Base-by-base conservation (phyloP, 37 sponge, comb jelly and placozoan genomes). In the Diacarnus erythraeanus region DNA sequence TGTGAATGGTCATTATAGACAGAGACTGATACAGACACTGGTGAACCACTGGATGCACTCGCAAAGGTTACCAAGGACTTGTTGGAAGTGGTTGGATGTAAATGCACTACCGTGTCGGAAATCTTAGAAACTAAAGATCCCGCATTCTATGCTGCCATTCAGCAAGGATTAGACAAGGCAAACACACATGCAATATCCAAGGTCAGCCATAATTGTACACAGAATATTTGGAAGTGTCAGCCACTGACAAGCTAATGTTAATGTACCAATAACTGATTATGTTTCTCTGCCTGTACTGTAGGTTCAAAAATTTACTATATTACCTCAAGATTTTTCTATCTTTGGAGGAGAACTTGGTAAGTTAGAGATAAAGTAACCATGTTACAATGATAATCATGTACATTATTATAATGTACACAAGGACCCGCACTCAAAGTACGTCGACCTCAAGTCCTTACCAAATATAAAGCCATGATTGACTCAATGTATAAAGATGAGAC, bases 401-500 rank as follows among this genome's bases (percentile, higher is more conserved):
- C 9, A 42, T 3, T n/a, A n/a, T n/a, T n/a, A n/a, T n/a, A n/a
- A n/a, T n/a, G n/a, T 33, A 6, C 9, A 42, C 9, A 43, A 95
- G 96, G 96, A 29, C 96, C 96, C 31, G 93, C 96, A 0, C 74
- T 92, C 71, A 95, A 95, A 74, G 71, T 95, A 69, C 86, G 91
- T 43, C 80, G 96, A 0, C 77, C 54, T 8, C 26, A 51, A 18
- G 93, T 92, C 21, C 42, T 74, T 0, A 61, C 78, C 76, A 93
- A 93, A 61, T 93, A 89, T 63, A 72, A 73, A n/a, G 81, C 69
- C 0, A 78, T 76, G 21, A 95, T 95, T 72, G 84, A 93, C 10
- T 74, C 80, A 21, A 68, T 95, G 72, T 95, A 95, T 66, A 51
- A 40, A 95, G n/a, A n/a, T 5, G 23, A 23, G 47, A 41, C 38